Conservation (phyloP, 2,797 vertebrate genomes). For the Crenichthys baileyi region DNA sequence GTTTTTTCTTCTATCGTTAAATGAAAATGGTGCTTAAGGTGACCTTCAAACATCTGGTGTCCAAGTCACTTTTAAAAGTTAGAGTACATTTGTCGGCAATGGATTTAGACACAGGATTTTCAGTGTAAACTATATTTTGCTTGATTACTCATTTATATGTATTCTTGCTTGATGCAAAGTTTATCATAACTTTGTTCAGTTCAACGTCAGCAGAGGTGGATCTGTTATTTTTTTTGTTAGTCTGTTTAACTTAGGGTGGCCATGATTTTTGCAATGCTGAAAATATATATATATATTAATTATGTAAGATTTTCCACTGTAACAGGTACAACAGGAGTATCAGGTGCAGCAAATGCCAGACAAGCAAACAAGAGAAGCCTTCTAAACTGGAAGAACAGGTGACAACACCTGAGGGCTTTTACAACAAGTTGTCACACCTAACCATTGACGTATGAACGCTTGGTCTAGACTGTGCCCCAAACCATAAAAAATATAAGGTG, state of each 20-base stretch:
- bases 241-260: background rate
- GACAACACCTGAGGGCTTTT: conserved; percentile 21
- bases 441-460: background rate
- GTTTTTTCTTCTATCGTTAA: background rate
- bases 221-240: background rate
- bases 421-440: background rate
- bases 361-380: conserved; percentile 8
- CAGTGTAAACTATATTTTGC: background rate
- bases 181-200: background rate
- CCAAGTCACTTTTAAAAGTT: background rate
- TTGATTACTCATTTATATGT: background rate
- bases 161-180: background rate
- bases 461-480: background rate
- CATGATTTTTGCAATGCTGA: background rate
- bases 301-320: conserved; percentile 16
- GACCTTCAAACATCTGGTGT: background rate
- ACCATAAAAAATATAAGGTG: too few species aligned
- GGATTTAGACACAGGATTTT: background rate
- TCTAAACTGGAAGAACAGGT: conserved; percentile 16
- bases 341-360: conserved; percentile 8
- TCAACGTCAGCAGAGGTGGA: background rate
- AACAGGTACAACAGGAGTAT: conserved; percentile 39
- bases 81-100: background rate
- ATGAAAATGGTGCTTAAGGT: background rate
- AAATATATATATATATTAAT: background rate